These are phyloP conservation scores for Vulpes lagopus DNA, from an alignment of 2,113 vertebrate genomes.

Conservation along the genomic window DNA sequence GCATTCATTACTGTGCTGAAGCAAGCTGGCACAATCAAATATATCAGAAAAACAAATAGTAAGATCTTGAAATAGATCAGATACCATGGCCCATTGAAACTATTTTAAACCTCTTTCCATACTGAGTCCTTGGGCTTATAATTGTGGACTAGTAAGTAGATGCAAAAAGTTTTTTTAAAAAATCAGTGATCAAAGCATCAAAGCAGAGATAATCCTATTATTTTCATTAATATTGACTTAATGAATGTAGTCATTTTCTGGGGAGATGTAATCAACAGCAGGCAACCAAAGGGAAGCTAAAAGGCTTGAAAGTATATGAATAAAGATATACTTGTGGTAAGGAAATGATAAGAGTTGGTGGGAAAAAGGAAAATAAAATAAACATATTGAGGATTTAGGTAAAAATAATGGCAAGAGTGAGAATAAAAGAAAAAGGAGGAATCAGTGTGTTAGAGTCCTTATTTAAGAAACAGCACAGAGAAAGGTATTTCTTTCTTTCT, in stretches of 20 bases:
- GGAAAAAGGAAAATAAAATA: not conserved
- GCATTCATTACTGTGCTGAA: not conserved
- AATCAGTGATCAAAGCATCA: not conserved
- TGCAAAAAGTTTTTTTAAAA: not conserved
- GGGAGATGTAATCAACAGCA: not conserved
- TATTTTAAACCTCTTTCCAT: not conserved
- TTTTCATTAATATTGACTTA: not conserved
- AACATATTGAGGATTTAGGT: not conserved
- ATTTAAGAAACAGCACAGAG: not conserved
- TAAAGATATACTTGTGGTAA: not conserved
- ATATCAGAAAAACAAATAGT: not conserved
- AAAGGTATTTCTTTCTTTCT: not conserved
- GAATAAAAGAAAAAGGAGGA: not conserved
- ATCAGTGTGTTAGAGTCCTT: not conserved
- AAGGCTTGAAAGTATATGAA: not conserved
- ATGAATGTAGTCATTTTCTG: not conserved
- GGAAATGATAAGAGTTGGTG: not conserved
- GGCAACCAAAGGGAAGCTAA: not conserved
- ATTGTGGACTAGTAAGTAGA: not conserved
- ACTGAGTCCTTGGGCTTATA: not conserved
- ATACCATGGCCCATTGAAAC: not conserved
- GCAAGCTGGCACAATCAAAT: not conserved
- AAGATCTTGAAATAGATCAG: not conserved
- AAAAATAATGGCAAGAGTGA: not conserved
- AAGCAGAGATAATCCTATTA: not conserved